Percentiles rank a stretch among this genome's conserved stretches.
Conservation (phyloP, 2,797 vertebrate species). For the Hydrolagus colliei region DNA sequence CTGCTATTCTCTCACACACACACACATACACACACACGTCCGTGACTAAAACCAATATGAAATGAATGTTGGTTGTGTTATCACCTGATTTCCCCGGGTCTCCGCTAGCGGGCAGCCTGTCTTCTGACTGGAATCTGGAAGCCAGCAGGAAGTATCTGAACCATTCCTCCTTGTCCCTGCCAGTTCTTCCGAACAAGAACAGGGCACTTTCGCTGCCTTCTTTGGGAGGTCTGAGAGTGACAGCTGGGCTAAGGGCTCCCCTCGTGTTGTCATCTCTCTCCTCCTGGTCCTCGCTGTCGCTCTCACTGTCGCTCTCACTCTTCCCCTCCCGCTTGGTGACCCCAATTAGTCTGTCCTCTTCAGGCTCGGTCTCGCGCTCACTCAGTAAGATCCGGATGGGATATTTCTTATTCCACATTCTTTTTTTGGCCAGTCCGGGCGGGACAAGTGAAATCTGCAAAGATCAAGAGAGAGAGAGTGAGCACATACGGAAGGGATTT, state of each 20-base stretch:
- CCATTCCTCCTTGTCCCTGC: slow-evolving; percentile 85
- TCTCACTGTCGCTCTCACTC: not conserved
- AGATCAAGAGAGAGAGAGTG: slow-evolving; percentile 7
- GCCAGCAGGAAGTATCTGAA: slow-evolving; percentile 64
- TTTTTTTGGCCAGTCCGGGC: slow-evolving; percentile 67
- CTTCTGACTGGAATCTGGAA: slow-evolving; percentile 39
- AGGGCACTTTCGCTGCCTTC: slow-evolving; percentile 49
- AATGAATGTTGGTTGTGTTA: not conserved
- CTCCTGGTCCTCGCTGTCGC: slow-evolving; percentile 35
- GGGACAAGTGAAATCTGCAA: slow-evolving; percentile 73
- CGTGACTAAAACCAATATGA: too few species aligned
- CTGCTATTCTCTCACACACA: too few species aligned
- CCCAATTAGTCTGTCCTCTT: not conserved
- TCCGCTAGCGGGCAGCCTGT: slow-evolving; percentile 43
- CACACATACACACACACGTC: too few species aligned
- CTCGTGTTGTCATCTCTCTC: not conserved
- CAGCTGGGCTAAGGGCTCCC: slow-evolving; percentile 23
- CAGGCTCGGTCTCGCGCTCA: not conserved
- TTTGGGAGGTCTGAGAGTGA: not conserved
- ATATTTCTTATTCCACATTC: slow-evolving; percentile 84
- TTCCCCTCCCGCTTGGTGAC: not conserved
- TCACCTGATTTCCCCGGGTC: slow-evolving; percentile 52
- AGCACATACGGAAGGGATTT: not conserved
- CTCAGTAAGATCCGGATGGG: slow-evolving; percentile 74
- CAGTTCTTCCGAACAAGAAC: slow-evolving; percentile 76